A percentile compares a stretch with the other conserved stretches of the same genome.
Evolutionary conservation across 1,140 invertebrate species (phyloP).

Genomic region (Drosophila ogumai): DNA sequence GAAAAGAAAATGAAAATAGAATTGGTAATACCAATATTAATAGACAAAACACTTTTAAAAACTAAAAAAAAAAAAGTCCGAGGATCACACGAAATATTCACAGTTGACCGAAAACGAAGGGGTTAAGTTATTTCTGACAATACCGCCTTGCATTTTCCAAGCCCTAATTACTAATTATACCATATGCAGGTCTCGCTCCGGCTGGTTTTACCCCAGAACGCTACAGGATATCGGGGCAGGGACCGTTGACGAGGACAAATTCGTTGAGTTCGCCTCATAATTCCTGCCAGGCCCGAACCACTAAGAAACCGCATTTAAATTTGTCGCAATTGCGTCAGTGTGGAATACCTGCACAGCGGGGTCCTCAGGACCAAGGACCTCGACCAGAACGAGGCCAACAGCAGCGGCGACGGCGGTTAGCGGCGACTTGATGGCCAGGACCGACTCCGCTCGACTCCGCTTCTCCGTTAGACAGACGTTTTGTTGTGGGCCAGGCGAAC

Average conservation of each 20-base stretch:
- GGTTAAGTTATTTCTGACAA: not conserved
- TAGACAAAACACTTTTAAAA: not conserved
- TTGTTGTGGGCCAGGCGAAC: constrained; percentile 48
- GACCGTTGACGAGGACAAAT: constrained; percentile 56
- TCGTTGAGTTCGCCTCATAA: constrained; percentile 43
- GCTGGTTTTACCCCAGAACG: constrained; percentile 15
- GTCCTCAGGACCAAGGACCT: constrained; percentile 29
- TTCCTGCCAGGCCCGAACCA: constrained; percentile 31
- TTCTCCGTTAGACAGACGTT: constrained; percentile 41
- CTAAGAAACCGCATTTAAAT: constrained; percentile 79
- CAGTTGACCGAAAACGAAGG: constrained; percentile 2
- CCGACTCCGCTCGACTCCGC: not conserved
- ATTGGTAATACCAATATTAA: not conserved
- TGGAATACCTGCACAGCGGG: constrained; percentile 63
- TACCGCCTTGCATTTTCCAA: constrained; percentile 6
- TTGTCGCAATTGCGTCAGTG: constrained; percentile 81
- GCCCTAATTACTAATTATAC: constrained; percentile 29
- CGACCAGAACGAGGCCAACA: constrained; percentile 32
- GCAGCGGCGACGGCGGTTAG: constrained; percentile 63
- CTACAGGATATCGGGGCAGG: constrained; percentile 34
- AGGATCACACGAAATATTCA: not conserved
- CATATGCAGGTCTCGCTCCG: not conserved
- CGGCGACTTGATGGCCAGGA: constrained; percentile 68
- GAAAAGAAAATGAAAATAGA: too few species aligned
- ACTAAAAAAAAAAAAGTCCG: not conserved